Percentiles rank a stretch among this genome's conserved stretches.
Conservation (phyloP, 2,888 invertebrate species). For the Colletes collaris region DNA sequence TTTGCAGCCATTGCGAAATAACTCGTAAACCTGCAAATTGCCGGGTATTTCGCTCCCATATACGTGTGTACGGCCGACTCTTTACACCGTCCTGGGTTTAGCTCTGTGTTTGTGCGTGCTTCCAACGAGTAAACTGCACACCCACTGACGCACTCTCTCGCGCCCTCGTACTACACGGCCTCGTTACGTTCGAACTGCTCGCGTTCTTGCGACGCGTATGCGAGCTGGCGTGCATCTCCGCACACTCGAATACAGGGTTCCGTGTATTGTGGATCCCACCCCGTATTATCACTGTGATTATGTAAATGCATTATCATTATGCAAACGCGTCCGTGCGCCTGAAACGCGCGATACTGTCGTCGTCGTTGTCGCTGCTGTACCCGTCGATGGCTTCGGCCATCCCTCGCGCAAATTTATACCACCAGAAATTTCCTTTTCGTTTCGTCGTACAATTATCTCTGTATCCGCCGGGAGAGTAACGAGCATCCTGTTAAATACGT, state of each 20-base stretch:
- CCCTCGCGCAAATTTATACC: no score
- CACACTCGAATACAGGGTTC: no score
- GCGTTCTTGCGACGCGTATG: neutral
- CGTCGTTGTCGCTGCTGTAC: no score
- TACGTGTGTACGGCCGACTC: conserved; percentile 50
- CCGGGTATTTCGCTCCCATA: conserved; percentile 80
- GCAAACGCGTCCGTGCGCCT: conserved; percentile 26
- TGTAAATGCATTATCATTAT: conserved; percentile 74
- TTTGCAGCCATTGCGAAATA: conserved; percentile 83
- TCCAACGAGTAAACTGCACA: conserved; percentile 15
- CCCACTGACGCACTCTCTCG: conserved; percentile 2
- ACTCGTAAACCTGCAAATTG: conserved; percentile 83
- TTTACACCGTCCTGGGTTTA: conserved; percentile 36
- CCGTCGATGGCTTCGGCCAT: no score
- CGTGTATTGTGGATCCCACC: neutral
- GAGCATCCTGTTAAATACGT: no score
- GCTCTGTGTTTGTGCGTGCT: conserved; percentile 8
- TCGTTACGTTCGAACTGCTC: neutral
- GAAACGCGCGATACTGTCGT: no score
- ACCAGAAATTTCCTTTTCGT: no score
- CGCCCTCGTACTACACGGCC: no score
- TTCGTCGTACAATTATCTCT: no score
- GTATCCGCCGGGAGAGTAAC: no score
- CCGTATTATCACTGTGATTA: conserved; percentile 73
- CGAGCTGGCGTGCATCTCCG: no score